Evolutionary conservation across 1,140 invertebrate genomes (phyloP).

Genomic region (Plodia interpunctella): DNA sequence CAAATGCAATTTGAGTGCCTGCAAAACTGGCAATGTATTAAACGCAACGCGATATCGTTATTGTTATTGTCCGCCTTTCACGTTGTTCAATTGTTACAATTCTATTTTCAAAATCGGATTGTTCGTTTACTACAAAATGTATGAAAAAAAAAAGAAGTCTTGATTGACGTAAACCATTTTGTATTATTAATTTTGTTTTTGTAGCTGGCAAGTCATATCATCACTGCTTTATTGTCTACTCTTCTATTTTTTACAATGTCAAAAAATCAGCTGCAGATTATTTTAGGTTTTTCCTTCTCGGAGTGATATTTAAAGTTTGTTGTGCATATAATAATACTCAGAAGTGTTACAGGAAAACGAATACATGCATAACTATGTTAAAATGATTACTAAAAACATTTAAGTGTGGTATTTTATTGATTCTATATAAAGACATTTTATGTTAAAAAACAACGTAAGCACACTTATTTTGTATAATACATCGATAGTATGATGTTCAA

Average conservation of each 20-base stretch:
- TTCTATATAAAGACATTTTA: too few relatives aligned
- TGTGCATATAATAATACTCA: neutral
- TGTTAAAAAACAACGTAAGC: too few relatives aligned
- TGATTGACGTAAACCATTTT: neutral
- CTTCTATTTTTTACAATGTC: neutral
- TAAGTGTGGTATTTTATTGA: too few relatives aligned
- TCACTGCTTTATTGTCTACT: neutral
- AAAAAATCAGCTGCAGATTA: neutral
- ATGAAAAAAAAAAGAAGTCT: neutral
- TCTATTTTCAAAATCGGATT: neutral
- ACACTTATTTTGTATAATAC: too few relatives aligned
- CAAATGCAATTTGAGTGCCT: neutral
- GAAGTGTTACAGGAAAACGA: conserved; percentile 3
- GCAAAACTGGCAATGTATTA: conserved; percentile 10
- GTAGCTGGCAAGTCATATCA: too few relatives aligned
- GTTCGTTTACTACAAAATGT: neutral
- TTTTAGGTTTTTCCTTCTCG: neutral
- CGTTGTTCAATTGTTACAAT: conserved; percentile 6
- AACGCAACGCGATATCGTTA: conserved; percentile 3
- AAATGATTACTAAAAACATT: neutral
- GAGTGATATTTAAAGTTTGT: neutral
- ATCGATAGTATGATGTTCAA: neutral
- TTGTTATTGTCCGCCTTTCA: conserved; percentile 8
- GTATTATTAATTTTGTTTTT: neutral
- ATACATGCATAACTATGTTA: neutral